These are phyloP conservation scores for Thaumatotibia leucotreta DNA, from an alignment of 1,140 invertebrate genomes.

Conservation along the genomic window DNA sequence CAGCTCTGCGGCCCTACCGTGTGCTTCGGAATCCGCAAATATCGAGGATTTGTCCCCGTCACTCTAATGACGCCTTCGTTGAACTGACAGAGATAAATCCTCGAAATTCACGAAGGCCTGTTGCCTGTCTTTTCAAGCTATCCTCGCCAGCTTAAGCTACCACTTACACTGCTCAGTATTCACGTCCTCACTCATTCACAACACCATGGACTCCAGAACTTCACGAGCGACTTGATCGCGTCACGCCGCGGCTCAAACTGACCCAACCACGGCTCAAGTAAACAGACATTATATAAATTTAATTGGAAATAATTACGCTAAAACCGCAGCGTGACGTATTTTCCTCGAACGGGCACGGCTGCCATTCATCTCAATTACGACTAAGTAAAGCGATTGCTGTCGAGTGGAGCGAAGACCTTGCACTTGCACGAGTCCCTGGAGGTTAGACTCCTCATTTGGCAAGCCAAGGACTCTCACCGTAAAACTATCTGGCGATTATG, in stretches of 20 bases:
- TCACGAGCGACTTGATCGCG: not conserved
- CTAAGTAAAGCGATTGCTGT: conserved; percentile 1
- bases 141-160: not conserved
- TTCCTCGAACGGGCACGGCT: conserved; percentile 32
- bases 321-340: conserved; percentile 41
- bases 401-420: not conserved
- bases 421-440: not conserved
- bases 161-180: not conserved
- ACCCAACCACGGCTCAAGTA: conserved; percentile 23
- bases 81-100: no score
- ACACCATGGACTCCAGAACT: not conserved
- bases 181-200: conserved; percentile 1
- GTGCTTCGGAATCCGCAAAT: no score
- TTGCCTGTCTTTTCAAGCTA: no score
- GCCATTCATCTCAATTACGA: conserved; percentile 50
- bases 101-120: no score
- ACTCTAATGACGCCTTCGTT: no score
- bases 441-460: not conserved
- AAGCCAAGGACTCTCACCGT: no score
- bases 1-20: no score
- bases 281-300: conserved; percentile 57
- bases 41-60: no score
- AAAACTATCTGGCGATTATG: no score
- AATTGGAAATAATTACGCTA: conserved; percentile 56
- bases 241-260: not conserved